Base-by-base conservation (phyloP, 2,797 vertebrate species). In the Parauchenoglanis ngamensis region DNA sequence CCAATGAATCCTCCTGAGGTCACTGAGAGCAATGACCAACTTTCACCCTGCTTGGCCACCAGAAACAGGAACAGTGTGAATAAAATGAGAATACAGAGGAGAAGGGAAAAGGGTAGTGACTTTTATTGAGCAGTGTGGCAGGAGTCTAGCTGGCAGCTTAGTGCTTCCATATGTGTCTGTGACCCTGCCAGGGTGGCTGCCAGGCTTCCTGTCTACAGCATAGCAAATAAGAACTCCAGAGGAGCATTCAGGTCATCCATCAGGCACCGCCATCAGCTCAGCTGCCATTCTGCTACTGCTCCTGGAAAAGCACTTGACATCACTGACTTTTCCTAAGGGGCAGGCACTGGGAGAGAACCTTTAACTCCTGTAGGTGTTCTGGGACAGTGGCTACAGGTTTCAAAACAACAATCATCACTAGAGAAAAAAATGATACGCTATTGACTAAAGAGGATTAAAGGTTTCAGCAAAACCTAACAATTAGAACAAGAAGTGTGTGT, bases 151-250 rank as follows among this genome's bases (percentile, higher is more conserved):
- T 85, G 68, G 52, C 82, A 86, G 75, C 23, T 86, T 87, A 87
- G 79, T 83, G 70, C 72, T 91, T 91, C 87, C 90, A 92, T 89
- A 89, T 92, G 91, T 88, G 86, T 61, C 63, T 65, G 59, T 87
- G 28, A 83, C 77, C 83, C 78, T 85, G 61, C 7, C n/a, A 76
- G 83, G 40, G 28, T 84, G 87, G 82, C 85, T 88, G 73, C 78
- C 84, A 83, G 12, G 73, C 87, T 87, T 87, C 87, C 88, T 72
- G 78, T 87, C 81, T 49, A 19, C 19, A 49, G 65, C 87, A 81
- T 25, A 46, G 68, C 0, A 35, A 83, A 73, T 76, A 79, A 86
- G 67, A 86, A 49, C 52, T 89, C 82, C 67, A 88, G 85, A 89
- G 86, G 28, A 88, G 21, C 68, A 61, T 85, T 89, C 86, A 46